Conservation (phyloP, 2,888 invertebrate species). For the Agapetus fuscipes region DNA sequence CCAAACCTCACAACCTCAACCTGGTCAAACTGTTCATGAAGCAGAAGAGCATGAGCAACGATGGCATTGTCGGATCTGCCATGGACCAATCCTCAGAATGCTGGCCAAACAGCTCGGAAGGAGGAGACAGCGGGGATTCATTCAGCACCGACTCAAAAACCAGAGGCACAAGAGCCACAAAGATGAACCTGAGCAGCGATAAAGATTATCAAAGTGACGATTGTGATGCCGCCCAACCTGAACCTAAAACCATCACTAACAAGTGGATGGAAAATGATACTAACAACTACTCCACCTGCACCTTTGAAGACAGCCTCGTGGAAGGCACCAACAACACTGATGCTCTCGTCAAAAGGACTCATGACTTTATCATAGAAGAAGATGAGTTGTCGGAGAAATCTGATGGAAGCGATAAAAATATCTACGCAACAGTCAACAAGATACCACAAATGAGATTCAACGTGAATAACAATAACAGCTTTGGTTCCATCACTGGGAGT, state of each 20-base stretch:
- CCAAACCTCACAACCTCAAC: slow-evolving; percentile 64
- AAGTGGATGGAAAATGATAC: slow-evolving; percentile 18
- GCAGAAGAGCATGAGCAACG: slow-evolving; percentile 75
- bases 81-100: slow-evolving; percentile 75
- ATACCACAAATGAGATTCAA: slow-evolving; percentile 35
- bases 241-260: slow-evolving; percentile 25
- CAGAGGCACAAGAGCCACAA: slow-evolving; percentile 26
- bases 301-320: slow-evolving; percentile 34
- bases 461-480: slow-evolving; percentile 43
- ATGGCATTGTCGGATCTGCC: slow-evolving; percentile 56
- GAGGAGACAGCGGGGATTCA: slow-evolving; percentile 48
- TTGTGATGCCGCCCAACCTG: slow-evolving; percentile 24
- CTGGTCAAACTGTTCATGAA: slow-evolving; percentile 83
- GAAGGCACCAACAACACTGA: slow-evolving; percentile 35
- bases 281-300: slow-evolving; percentile 23
- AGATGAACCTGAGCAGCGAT: slow-evolving; percentile 25
- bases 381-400: slow-evolving; percentile 40
- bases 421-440: slow-evolving; percentile 43
- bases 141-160: slow-evolving; percentile 35
- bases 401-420: slow-evolving; percentile 36
- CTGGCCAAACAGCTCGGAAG: slow-evolving; percentile 62
- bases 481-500: slow-evolving; percentile 36
- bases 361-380: slow-evolving; percentile 46
- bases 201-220: slow-evolving; percentile 27
- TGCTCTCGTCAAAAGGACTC: slow-evolving; percentile 25